Evolutionary conservation across 2,888 invertebrate genomes (phyloP).

Genomic region (Blera fallax): DNA sequence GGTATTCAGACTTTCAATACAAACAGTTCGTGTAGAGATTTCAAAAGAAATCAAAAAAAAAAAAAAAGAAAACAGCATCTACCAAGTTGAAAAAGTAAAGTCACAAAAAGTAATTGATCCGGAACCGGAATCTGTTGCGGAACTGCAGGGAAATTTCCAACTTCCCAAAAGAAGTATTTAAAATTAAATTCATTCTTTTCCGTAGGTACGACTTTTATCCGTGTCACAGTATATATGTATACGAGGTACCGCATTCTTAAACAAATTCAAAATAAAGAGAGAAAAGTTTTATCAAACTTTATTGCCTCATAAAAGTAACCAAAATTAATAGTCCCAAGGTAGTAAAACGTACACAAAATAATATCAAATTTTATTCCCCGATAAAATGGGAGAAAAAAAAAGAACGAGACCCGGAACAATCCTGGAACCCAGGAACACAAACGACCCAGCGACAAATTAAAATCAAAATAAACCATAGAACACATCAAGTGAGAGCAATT

Average conservation of each 20-base stretch:
- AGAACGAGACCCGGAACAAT: not conserved
- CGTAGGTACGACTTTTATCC: not conserved
- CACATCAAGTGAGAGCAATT: conserved; percentile 70
- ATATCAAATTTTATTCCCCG: conserved; percentile 56
- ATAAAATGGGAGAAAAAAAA: not conserved
- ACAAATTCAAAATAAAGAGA: conserved; percentile 27
- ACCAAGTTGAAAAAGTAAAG: not conserved
- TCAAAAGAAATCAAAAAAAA: not conserved
- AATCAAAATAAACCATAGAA: conserved; percentile 71
- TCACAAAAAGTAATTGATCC: conserved; percentile 17
- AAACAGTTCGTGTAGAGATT: not conserved
- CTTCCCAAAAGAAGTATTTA: conserved; percentile 24
- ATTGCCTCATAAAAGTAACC: conserved; percentile 63
- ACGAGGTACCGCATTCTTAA: not conserved
- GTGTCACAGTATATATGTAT: not conserved
- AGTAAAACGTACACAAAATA: conserved; percentile 59
- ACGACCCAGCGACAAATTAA: conserved; percentile 61
- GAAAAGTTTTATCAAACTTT: conserved; percentile 52
- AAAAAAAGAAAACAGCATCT: not conserved
- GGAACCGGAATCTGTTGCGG: conserved; percentile 10
- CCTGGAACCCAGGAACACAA: conserved; percentile 8
- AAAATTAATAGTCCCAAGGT: conserved; percentile 70
- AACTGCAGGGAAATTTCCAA: conserved; percentile 10
- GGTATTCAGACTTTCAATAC: not conserved
- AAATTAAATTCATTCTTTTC: not conserved